These are phyloP conservation scores for Chiloscyllium punctatum DNA, from an alignment of 2,797 vertebrate species.

Conservation along the genomic window DNA sequence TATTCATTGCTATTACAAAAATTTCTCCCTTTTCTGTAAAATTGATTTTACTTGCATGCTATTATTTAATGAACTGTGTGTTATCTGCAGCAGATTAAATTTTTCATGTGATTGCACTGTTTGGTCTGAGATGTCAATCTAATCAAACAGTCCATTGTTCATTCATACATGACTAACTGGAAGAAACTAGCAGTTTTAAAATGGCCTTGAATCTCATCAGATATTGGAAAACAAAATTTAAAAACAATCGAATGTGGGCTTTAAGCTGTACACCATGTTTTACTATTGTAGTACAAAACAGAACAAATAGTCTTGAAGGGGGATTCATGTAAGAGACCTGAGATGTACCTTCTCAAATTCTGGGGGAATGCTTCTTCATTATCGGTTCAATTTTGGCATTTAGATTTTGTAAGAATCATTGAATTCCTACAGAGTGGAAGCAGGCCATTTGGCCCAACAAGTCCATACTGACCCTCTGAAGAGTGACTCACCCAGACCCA, in stretches of 20 bases:
- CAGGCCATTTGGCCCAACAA: no score
- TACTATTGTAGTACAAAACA: background rate
- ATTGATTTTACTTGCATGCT: background rate
- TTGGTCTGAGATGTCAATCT: background rate
- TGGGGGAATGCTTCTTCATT: background rate
- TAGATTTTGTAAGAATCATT: background rate
- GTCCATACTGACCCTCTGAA: no score
- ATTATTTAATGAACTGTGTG: background rate
- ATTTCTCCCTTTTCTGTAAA: background rate
- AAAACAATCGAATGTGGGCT: background rate
- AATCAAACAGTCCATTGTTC: background rate
- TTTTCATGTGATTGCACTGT: background rate
- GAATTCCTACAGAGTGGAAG: no score
- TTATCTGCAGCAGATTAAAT: background rate
- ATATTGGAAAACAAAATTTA: background rate
- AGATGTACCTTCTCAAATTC: background rate
- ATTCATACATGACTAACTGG: background rate
- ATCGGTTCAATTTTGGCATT: background rate
- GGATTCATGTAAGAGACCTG: background rate
- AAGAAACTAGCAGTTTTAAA: background rate
- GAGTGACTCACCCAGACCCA: no score
- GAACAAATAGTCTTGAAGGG: background rate
- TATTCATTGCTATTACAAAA: background rate
- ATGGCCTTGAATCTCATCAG: background rate
- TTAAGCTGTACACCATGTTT: background rate